Percentiles rank a stretch among this genome's conserved stretches.
phyloP scores from a whole-genome alignment of 2,797 vertebrate species.

The Sebastes ruberrimus region DNA sequence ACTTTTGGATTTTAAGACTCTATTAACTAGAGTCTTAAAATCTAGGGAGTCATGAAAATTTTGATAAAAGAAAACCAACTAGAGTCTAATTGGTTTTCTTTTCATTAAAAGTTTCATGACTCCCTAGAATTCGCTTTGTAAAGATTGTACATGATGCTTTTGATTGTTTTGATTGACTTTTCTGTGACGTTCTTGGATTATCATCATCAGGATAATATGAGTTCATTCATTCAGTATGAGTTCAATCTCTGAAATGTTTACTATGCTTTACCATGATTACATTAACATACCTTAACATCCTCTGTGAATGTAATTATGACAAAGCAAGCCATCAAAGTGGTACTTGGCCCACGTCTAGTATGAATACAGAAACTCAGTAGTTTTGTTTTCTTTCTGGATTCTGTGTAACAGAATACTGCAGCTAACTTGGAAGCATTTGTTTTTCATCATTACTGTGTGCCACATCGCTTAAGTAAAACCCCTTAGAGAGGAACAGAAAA shows the following conservation, averaged over 20 bases:
- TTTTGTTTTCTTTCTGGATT: slow-evolving; percentile 11
- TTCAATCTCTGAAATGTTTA: neutral
- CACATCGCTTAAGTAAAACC: slow-evolving; percentile 12
- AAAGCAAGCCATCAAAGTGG: neutral
- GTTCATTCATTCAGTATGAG: neutral
- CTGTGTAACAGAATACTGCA: slow-evolving; percentile 5
- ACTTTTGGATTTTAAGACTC: neutral
- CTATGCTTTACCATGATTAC: neutral
- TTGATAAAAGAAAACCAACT: too few species aligned
- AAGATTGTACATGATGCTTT: neutral
- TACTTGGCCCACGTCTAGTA: neutral
- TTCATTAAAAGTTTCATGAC: neutral
- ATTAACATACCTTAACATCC: neutral
- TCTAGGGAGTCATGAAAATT: too few species aligned
- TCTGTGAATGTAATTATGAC: neutral
- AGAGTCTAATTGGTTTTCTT: neutral
- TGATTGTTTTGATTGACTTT: neutral
- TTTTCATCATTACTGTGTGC: neutral
- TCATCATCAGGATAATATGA: neutral
- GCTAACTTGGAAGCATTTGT: slow-evolving; percentile 26
- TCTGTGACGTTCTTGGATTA: neutral
- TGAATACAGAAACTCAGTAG: neutral
- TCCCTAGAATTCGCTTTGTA: neutral
- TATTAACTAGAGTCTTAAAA: neutral
- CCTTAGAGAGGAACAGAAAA: slow-evolving; percentile 11